phyloP scores from a whole-genome alignment of 1,140 invertebrate species.

The Pemphigus obesinymphae region DNA sequence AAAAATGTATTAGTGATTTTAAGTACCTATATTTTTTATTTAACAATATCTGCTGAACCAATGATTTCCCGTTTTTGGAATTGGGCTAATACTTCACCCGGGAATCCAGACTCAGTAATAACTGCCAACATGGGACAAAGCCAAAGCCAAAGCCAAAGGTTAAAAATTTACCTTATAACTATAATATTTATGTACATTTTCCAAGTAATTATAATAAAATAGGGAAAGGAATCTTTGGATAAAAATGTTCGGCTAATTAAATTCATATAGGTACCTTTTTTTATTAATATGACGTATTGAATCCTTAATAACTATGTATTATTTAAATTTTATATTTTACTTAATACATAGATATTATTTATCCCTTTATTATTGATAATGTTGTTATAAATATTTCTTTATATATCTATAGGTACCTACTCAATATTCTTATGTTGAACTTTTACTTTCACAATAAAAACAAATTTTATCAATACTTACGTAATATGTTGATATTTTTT shows the following conservation, averaged over 20 bases:
- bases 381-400: background rate
- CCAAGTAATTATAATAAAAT: background rate
- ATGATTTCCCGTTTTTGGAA: slow-evolving; percentile 35
- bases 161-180: slow-evolving; percentile 11
- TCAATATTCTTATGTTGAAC: background rate
- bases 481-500: too few relatives aligned
- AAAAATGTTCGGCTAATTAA: background rate
- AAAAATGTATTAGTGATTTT: background rate
- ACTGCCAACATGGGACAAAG: slow-evolving; percentile 29
- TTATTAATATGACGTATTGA: background rate
- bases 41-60: background rate
- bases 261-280: background rate
- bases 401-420: too few relatives aligned
- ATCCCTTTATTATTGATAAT: background rate
- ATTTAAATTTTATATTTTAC: background rate
- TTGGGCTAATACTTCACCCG: slow-evolving; percentile 36
- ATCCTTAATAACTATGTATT: background rate
- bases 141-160: slow-evolving; percentile 41
- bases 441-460: too few relatives aligned
- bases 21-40: background rate
- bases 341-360: background rate
- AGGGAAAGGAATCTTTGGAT: background rate
- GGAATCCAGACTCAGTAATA: slow-evolving; percentile 27
- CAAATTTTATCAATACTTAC: background rate
- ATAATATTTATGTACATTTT: background rate